Evolutionary conservation across 2,888 invertebrate species (phyloP).

Genomic region (Scaptomyza tumidula): DNA sequence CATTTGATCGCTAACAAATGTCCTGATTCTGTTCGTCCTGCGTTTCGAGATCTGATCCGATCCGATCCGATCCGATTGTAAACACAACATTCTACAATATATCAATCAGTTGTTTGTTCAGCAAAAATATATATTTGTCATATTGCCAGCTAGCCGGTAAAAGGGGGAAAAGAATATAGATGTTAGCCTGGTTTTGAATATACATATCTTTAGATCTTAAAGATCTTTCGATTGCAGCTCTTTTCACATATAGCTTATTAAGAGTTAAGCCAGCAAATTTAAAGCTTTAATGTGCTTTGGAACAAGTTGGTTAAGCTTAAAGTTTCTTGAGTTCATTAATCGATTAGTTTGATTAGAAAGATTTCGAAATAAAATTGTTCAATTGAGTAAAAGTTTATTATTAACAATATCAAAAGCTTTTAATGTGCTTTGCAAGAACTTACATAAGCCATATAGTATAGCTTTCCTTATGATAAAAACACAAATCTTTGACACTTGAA

Average conservation of each 20-base stretch:
- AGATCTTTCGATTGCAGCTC: not conserved
- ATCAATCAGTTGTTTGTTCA: constrained; percentile 44
- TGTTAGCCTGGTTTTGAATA: not conserved
- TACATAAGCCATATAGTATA: too few relatives aligned
- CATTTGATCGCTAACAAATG: constrained; percentile 72
- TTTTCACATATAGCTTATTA: too few relatives aligned
- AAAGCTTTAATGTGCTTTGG: not conserved
- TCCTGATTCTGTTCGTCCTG: constrained; percentile 25
- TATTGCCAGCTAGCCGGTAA: not conserved
- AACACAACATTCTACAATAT: not conserved
- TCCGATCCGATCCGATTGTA: constrained; percentile 17
- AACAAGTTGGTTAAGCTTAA: too few relatives aligned
- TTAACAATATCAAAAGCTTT: too few relatives aligned
- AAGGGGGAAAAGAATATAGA: not conserved
- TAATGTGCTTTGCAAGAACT: too few relatives aligned
- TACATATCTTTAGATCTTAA: not conserved
- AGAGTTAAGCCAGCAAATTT: too few relatives aligned
- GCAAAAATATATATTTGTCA: constrained; percentile 20
- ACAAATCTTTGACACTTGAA: too few relatives aligned
- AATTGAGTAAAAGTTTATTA: too few relatives aligned
- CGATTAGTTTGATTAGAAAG: too few relatives aligned
- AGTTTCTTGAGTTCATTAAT: too few relatives aligned
- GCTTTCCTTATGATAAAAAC: too few relatives aligned
- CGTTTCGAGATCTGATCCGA: constrained; percentile 11
- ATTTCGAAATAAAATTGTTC: too few relatives aligned